These are phyloP conservation scores for Plebejus anna DNA, from an alignment of 2,888 invertebrate genomes.

Conservation along the genomic window DNA sequence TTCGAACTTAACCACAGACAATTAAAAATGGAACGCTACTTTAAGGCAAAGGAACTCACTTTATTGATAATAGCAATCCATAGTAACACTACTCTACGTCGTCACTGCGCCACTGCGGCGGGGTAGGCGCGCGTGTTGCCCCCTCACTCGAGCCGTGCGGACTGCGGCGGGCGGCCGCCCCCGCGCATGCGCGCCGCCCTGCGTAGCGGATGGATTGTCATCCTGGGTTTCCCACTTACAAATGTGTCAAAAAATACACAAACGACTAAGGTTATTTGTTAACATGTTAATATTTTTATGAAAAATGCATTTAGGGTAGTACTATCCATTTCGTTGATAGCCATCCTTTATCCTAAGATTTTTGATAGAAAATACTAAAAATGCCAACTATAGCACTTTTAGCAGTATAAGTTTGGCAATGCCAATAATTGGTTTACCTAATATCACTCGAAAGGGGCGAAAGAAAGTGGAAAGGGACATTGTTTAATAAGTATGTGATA, in stretches of 20 bases:
- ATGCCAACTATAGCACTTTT: too few species aligned
- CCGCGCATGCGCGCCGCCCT: conserved; percentile 58
- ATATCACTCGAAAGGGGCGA: background rate
- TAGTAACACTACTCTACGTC: conserved; percentile 36
- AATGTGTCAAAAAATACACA: conserved; percentile 33
- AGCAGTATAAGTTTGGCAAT: too few species aligned
- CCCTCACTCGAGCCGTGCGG: conserved; percentile 43
- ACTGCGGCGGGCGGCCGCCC: conserved; percentile 62
- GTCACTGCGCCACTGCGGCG: conserved; percentile 57
- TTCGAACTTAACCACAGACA: background rate
- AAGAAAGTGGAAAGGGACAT: background rate
- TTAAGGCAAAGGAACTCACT: background rate
- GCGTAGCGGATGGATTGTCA: conserved; percentile 50
- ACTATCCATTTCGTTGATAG: too few species aligned
- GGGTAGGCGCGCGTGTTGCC: conserved; percentile 22
- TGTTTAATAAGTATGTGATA: background rate
- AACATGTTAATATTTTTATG: background rate
- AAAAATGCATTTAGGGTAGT: background rate
- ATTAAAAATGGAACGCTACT: background rate
- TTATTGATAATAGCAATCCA: conserved; percentile 12
- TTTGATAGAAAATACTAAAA: too few species aligned
- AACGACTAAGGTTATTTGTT: background rate
- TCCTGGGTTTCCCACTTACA: conserved; percentile 1
- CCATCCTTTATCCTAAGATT: too few species aligned
- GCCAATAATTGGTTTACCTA: too few species aligned